These are phyloP conservation scores for Drosophila lacteicornis DNA, from an alignment of 1,140 invertebrate genomes.

Conservation along the genomic window DNA sequence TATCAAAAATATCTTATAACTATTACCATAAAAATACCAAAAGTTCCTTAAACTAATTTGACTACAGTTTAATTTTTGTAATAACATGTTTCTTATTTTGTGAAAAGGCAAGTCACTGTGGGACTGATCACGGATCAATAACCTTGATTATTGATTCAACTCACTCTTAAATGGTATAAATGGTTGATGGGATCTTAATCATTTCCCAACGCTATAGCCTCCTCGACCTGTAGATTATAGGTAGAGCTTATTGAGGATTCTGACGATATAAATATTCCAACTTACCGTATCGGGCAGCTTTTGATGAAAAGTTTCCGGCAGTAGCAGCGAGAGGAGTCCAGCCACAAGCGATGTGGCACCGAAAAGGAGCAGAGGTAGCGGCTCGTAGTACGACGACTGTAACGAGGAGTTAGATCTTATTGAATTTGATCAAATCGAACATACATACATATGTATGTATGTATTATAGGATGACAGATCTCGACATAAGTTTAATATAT, in stretches of 20 bases:
- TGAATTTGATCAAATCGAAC: background rate
- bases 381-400: conserved; percentile 85
- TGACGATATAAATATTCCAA: background rate
- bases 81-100: background rate
- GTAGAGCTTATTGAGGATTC: background rate
- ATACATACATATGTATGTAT: background rate
- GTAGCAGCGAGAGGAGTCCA: conserved; percentile 85
- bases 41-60: background rate
- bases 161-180: background rate
- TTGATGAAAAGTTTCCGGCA: conserved; percentile 88
- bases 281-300: conserved; percentile 87
- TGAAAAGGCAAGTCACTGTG: too few species aligned
- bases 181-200: background rate
- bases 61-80: background rate
- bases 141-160: too few species aligned
- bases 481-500: background rate
- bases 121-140: too few species aligned
- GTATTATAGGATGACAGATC: background rate
- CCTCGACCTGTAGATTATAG: conserved; percentile 41
- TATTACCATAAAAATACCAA: background rate
- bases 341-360: conserved; percentile 86
- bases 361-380: conserved; percentile 87
- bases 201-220: conserved; percentile 63
- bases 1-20: too few species aligned
- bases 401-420: background rate